Percentiles rank a stretch among this genome's conserved stretches.
Evolutionary conservation across 2,113 vertebrate species (phyloP).

Genomic region (Acanthisitta chloris): DNA sequence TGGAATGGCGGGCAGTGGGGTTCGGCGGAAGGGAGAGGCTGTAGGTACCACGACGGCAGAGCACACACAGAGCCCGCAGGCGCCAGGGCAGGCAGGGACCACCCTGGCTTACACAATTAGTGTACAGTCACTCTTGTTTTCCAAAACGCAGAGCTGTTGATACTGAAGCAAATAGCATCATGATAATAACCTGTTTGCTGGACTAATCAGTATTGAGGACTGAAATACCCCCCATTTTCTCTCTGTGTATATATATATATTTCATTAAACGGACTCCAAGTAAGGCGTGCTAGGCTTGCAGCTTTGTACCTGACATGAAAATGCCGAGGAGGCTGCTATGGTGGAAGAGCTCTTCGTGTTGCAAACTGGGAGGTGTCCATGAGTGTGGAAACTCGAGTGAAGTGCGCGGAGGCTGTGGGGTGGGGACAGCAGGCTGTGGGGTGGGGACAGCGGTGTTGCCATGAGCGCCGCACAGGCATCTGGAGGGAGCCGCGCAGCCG

Average conservation of each 20-base stretch:
- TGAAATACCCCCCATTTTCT: not conserved
- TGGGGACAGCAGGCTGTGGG: conserved; percentile 41
- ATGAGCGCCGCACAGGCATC: conserved; percentile 7
- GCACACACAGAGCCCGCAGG: not conserved
- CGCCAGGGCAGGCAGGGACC: not conserved
- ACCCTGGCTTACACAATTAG: not conserved
- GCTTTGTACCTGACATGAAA: conserved; percentile 28
- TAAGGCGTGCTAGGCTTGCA: not conserved
- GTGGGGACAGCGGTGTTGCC: conserved; percentile 45
- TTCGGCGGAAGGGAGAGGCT: not conserved
- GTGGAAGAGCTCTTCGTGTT: conserved; percentile 4
- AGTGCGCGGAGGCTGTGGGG: conserved; percentile 36
- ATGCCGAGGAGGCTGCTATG: not conserved
- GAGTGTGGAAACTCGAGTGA: conserved; percentile 36
- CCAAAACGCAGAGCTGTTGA: not conserved
- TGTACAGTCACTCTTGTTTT: not conserved
- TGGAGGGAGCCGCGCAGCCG: conserved; percentile 6
- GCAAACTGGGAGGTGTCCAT: not conserved
- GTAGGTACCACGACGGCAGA: not conserved
- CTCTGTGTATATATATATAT: accelerated
- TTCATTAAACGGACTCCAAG: not conserved
- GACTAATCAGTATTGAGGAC: not conserved
- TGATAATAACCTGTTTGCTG: conserved; percentile 28
- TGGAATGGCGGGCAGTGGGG: not conserved
- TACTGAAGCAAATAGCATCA: conserved; percentile 17